Evolutionary conservation across 2,888 invertebrate species (phyloP), one percentile per base, ranked within the genome.

Genomic region (Sisyra terminalis): DNA sequence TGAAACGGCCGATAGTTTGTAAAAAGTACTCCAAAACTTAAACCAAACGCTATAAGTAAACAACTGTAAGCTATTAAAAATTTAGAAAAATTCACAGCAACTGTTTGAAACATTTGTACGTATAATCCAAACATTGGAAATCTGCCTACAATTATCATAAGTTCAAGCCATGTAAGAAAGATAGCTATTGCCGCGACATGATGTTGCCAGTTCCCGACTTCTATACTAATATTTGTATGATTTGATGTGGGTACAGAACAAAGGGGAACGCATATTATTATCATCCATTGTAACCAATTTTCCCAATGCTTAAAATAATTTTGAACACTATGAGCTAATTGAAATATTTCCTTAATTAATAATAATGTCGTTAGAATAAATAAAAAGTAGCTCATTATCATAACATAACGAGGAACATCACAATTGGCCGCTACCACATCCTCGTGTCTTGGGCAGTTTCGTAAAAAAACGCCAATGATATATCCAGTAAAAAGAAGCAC

Each of bases 71-170:
- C 85, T 46, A 82, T 59, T 2, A 87, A 65, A 55, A 88, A 86
- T 53, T 84, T 84, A 11, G 76, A 75, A 57, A 88, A 87, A 55
- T 88, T 87, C 1, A 83, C 69, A 1, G 86, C 77, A 43, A 87
- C 84, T 52, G 79, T 82, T 2, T 84, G 83, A 57, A 87, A 86
- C 85, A 88, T 87, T 63, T 87, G 86, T 15, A 88, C 79, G 55
- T 87, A 87, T 2, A 87, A 65, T 1, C 87, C 87, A 51, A 87
- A 87, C 50, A 81, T 80, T 29, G 87, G 88, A 59, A 88, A 87
- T 44, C 87, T 66, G 15, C 86, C 87, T 11, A 88, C 78, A 17
- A 87, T 73, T 73, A 86, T 79, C 83, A 88, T 84, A 11, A 86
- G 61, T 55, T 88, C 85, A 6, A 85, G 58, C 87, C 87, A 88